Evolutionary conservation across 1,140 invertebrate species (phyloP).

Genomic region (Hypothenemus hampei): DNA sequence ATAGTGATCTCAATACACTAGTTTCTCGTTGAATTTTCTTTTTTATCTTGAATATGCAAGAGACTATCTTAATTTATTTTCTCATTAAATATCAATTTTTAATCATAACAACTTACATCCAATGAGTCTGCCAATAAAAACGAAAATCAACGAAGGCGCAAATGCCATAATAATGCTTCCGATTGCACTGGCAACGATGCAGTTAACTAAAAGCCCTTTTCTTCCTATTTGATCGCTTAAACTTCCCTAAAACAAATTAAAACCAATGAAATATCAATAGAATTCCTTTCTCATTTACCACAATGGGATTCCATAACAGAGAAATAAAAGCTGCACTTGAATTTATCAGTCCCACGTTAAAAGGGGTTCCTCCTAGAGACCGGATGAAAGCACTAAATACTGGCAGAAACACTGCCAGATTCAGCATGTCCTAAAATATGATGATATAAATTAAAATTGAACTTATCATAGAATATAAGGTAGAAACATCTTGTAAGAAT

Average conservation of each 20-base stretch:
- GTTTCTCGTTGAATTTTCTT: no score
- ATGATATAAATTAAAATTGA: neutral
- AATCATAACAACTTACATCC: slow-evolving; percentile 14
- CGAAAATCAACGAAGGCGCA: slow-evolving; percentile 12
- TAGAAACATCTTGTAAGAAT: no score
- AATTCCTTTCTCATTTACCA: slow-evolving; percentile 20
- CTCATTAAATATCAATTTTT: no score
- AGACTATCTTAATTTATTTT: no score
- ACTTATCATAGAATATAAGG: neutral
- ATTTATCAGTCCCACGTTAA: slow-evolving; percentile 18
- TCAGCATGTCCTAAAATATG: slow-evolving; percentile 18
- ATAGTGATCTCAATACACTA: no score
- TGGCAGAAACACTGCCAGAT: slow-evolving; percentile 14
- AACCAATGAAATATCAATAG: no score
- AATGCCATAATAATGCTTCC: slow-evolving; percentile 15
- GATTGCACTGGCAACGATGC: slow-evolving; percentile 13
- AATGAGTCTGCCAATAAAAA: slow-evolving; percentile 22
- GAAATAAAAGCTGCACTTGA: slow-evolving; percentile 14
- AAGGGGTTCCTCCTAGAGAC: slow-evolving; percentile 15
- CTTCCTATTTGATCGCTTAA: slow-evolving; percentile 29
- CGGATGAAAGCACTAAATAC: slow-evolving; percentile 14
- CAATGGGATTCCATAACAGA: slow-evolving; percentile 24
- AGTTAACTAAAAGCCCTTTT: slow-evolving; percentile 20
- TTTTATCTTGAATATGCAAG: no score
- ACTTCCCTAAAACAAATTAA: slow-evolving; percentile 27